phyloP scores from a whole-genome alignment of 2,888 invertebrate genomes.

The Napeogenes inachia region DNA sequence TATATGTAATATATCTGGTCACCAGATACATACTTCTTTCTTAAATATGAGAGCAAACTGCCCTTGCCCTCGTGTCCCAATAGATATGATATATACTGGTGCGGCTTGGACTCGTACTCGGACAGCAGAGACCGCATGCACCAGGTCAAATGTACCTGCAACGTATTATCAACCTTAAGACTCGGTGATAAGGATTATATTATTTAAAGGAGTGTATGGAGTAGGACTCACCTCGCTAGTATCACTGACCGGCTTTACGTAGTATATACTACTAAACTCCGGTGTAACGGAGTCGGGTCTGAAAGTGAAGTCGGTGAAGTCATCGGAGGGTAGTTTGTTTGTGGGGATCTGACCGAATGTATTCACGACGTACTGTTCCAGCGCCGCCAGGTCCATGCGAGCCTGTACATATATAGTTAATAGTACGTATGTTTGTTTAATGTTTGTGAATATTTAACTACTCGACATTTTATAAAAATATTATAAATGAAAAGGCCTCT shows the following conservation, averaged over 20 bases:
- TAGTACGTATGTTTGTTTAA: no score
- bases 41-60: conserved; percentile 86
- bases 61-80: conserved; percentile 92
- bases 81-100: conserved; percentile 86
- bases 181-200: no score
- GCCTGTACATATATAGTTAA: conserved; percentile 41
- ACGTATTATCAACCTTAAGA: conserved; percentile 13
- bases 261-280: conserved; percentile 82
- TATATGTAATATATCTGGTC: no score
- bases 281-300: conserved; percentile 74
- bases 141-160: conserved; percentile 67
- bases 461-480: background rate
- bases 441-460: no score
- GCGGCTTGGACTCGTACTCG: conserved; percentile 85
- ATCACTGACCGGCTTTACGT: conserved; percentile 86
- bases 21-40: conserved; percentile 77
- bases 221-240: conserved; percentile 77
- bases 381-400: conserved; percentile 78
- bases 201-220: no score
- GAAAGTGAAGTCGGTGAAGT: conserved; percentile 74
- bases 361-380: conserved; percentile 81
- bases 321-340: conserved; percentile 80
- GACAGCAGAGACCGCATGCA: conserved; percentile 65
- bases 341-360: conserved; percentile 84
- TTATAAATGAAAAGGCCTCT: no score